Evolutionary conservation across 2,797 vertebrate species (phyloP), one percentile per base, ranked within the genome.

Genomic region (Enteromius anoplus): DNA sequence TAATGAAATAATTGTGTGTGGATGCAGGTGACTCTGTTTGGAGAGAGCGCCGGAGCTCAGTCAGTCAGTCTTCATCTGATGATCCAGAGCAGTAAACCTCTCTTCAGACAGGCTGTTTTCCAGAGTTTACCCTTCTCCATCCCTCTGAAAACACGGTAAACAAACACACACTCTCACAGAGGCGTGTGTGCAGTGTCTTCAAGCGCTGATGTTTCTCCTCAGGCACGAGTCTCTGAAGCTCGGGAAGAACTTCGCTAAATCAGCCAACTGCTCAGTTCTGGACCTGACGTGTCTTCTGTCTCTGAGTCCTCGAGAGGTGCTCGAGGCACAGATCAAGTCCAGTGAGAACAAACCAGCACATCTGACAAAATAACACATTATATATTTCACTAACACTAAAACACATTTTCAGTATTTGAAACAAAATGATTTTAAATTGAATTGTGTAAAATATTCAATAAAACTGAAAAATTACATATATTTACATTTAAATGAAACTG

Each of bases 81-180:
- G 92, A 91, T 94, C 40, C 89, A 92, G 85, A 94, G 92, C 93
- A 95, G 94, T n/a, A 82, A 87, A 64, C 85, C 91, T 15, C 90
- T 95, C 71, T 95, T 95, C 47, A 91, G 73, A 73, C 93, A 94
- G 80, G 94, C 94, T 0, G 86, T 92, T 49, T 85, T 95, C 49
- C 94, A 95, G 91, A 95, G 94, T 40, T 87, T 95, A 40, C 94
- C 94, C 2, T 95, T 95, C 89, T 93, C 93, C 87, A 93, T 95
- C 77, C 94, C 94, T 1, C 90, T 95, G 45, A 95, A 94, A 89
- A 93, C 87, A 85, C 93, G 93, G 94, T 94, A 88, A 88, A 45
- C 49, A 32, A 79, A 62, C 71, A 82, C 7, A 51, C n/a, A 45
- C 42, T 12, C 42, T 11, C 42, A 11, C 42, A 45, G 42, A 42